Percentiles rank a stretch among this genome's conserved stretches.
Conservation (phyloP, 1,140 invertebrate species). For the Helicoverpa armigera region DNA sequence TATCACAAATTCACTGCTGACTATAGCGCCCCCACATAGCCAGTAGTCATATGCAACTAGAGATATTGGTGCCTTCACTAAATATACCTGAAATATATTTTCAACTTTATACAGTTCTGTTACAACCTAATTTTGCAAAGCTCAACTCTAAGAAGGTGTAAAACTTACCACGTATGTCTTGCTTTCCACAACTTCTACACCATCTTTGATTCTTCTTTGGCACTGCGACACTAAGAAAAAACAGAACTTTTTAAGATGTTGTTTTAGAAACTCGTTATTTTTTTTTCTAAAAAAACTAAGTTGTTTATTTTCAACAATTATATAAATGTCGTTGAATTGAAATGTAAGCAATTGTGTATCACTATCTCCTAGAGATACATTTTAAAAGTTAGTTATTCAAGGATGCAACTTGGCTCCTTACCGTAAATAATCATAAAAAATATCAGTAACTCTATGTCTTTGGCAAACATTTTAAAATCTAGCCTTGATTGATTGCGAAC, state of each 20-base stretch:
- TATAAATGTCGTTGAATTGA: too few species aligned
- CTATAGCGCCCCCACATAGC: conserved; percentile 45
- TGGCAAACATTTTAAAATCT: conserved; percentile 20
- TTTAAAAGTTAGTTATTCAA: background rate
- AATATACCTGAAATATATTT: conserved; percentile 18
- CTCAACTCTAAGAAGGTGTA: background rate
- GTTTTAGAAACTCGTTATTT: background rate
- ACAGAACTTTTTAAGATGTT: background rate
- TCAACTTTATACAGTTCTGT: background rate
- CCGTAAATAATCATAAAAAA: conserved; percentile 14
- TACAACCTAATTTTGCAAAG: background rate
- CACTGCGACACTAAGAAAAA: background rate
- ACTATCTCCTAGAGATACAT: background rate
- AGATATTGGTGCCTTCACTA: background rate
- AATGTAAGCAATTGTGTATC: background rate
- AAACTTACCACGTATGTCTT: conserved; percentile 2
- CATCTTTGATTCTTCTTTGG: conserved; percentile 23
- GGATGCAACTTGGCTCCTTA: background rate
- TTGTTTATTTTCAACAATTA: too few species aligned
- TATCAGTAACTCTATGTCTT: background rate
- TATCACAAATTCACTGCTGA: conserved; percentile 7
- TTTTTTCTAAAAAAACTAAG: too few species aligned
- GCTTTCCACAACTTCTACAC: background rate
- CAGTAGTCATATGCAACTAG: background rate
- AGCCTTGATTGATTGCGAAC: background rate